Percentiles rank a stretch among this genome's conserved stretches.
These are phyloP conservation scores for Sciurus vulgaris DNA, from an alignment of 2,797 vertebrate species.

Conservation along the genomic window DNA sequence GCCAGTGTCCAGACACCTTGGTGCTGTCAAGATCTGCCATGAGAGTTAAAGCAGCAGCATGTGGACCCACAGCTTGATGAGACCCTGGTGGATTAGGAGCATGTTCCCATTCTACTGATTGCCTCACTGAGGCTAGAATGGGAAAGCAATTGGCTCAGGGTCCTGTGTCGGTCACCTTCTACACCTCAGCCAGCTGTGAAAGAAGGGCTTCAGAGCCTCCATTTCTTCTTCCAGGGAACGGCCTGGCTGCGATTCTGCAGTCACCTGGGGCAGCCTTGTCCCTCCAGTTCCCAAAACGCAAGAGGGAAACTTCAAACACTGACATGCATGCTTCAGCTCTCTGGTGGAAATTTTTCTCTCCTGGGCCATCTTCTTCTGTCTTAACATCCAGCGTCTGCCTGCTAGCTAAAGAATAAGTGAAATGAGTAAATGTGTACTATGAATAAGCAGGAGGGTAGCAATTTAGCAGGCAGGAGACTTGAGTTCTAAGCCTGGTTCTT, in stretches of 20 bases:
- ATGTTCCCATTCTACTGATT: not conserved
- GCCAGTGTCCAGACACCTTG: not conserved
- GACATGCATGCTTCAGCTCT: not conserved
- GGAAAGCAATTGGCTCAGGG: too few species aligned
- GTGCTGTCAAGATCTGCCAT: not conserved
- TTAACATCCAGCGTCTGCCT: not conserved
- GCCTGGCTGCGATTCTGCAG: not conserved
- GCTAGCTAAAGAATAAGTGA: not conserved
- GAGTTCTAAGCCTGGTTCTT: not conserved
- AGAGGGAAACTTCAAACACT: not conserved
- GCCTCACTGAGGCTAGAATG: not conserved
- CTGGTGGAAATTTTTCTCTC: not conserved
- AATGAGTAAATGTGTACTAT: not conserved
- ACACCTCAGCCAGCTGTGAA: not conserved
- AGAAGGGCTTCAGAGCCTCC: too few species aligned
- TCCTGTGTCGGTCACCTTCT: not conserved
- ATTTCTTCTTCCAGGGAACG: not conserved
- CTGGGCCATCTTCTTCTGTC: not conserved
- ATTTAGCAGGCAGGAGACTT: not conserved
- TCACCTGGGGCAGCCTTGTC: not conserved
- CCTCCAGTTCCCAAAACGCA: not conserved
- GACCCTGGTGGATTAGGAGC: too few species aligned
- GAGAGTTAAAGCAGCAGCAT: not conserved
- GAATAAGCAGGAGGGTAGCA: not conserved
- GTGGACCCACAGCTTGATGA: not conserved